These are phyloP conservation scores for Enteromius anoplus DNA, from an alignment of 2,797 vertebrate species.

Conservation along the genomic window DNA sequence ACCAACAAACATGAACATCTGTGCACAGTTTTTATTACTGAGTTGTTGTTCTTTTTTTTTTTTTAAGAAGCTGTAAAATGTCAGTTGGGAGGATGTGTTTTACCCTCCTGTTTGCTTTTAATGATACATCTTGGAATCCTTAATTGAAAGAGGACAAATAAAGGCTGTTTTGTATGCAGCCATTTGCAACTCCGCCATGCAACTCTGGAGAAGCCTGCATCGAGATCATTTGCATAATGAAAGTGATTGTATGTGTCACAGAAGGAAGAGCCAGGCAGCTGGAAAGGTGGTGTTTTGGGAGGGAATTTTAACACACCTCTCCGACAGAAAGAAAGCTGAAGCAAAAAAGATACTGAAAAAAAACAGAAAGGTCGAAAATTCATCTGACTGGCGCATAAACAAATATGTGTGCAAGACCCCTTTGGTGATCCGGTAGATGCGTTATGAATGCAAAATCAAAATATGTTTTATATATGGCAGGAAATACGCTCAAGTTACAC, in stretches of 20 bases:
- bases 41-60: not conserved
- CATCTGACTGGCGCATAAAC: conserved; percentile 20
- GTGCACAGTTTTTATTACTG: not conserved
- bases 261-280: conserved; percentile 57
- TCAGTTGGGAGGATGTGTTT: conserved; percentile 9
- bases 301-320: conserved; percentile 59
- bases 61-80: not conserved
- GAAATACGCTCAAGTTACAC: conserved; percentile 13
- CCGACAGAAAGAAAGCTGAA: conserved; percentile 7
- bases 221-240: conserved; percentile 74
- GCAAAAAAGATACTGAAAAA: conserved; percentile 13
- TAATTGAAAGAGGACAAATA: conserved; percentile 67
- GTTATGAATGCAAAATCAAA: conserved; percentile 40
- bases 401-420: conserved; percentile 34
- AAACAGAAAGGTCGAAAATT: conserved; percentile 25
- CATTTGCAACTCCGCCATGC: conserved; percentile 48
- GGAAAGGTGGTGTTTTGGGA: conserved; percentile 59
- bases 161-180: conserved; percentile 71
- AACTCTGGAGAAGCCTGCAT: conserved; percentile 56
- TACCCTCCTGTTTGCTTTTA: conserved; percentile 51
- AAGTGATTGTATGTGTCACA: conserved; percentile 63
- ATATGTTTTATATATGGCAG: conserved; percentile 21
- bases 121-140: conserved; percentile 62
- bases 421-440: conserved; percentile 27
- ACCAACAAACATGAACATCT: not conserved